Evolutionary conservation across 1,140 invertebrate genomes (phyloP), one percentile per base, ranked within the genome.

Genomic region (Neodiprion lecontei): DNA sequence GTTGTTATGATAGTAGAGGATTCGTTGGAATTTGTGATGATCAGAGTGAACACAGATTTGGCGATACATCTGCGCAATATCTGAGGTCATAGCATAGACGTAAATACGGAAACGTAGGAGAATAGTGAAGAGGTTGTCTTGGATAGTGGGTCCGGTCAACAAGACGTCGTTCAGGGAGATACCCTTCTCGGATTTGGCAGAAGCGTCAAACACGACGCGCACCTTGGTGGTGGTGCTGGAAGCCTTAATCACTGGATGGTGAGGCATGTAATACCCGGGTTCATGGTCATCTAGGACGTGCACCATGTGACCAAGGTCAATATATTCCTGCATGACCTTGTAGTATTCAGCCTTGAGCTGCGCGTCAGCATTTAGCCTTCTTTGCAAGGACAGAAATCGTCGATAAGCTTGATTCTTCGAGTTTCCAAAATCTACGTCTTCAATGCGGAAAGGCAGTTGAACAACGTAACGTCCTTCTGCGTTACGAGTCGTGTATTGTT

Each of bases 191-290:
- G 50, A 53, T 53, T 9, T 9, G 9, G 50, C 50, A 53, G 81
- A 83, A 3, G 79, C 84, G 71, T 87, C 82, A 71, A 87, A 86
- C 8, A 86, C 83, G 12, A 84, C 76, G 10, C 84, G 67, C 4
- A 80, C 21, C 72, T 81, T 82, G 0, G 83, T 81, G 0, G 76
- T 84, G 11, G 21, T 48, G 9, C 76, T 77, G 66, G 77, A 67
- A 69, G 77, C 66, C 23, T 78, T 72, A 7, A 81, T 50, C 9
- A 83, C 78, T 4, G 78, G 75, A 69, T 83, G 83, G 72, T 83
- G 82, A 40, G 82, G 81, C 73, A 82, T 73, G 67, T 76, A 82
- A 65, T 76, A 79, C 28, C 67, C 53, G 21, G 67, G 21, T 50
- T 74, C 61, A 53, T 14, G 9, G 9, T 9, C 14, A 49, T 8